These are phyloP conservation scores for Cyaniris semiargus DNA, from an alignment of 2,888 invertebrate genomes.

Conservation along the genomic window DNA sequence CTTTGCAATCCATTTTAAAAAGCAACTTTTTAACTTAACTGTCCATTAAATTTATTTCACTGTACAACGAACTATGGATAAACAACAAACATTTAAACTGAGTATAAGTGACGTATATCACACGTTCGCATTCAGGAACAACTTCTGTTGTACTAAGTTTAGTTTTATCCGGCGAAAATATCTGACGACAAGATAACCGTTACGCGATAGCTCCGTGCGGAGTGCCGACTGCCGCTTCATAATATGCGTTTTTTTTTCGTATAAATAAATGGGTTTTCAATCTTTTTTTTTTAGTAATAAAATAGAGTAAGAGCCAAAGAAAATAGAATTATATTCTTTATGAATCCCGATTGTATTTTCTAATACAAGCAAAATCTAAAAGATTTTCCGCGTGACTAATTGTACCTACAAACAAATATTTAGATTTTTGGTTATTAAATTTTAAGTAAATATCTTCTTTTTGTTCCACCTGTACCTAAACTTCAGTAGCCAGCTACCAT, in stretches of 20 bases:
- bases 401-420: too few relatives aligned
- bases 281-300: neutral
- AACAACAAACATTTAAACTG: neutral
- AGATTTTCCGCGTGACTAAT: too few relatives aligned
- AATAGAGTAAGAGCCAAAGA: too few relatives aligned
- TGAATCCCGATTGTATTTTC: too few relatives aligned
- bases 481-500: too few relatives aligned
- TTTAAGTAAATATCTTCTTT: too few relatives aligned
- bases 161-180: neutral
- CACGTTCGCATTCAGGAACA: neutral
- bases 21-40: neutral
- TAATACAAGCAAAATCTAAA: too few relatives aligned
- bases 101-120: neutral
- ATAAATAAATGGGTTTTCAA: neutral
- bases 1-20: conserved; percentile 80
- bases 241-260: neutral
- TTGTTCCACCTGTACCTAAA: too few relatives aligned
- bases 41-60: neutral
- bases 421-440: too few relatives aligned
- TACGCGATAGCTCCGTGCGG: neutral
- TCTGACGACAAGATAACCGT: neutral
- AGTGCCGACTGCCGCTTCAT: neutral
- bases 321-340: too few relatives aligned
- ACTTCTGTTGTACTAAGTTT: neutral
- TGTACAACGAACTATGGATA: neutral